Base-by-base conservation (phyloP, 2,113 vertebrate species). In the Pycnonotus jocosus region DNA sequence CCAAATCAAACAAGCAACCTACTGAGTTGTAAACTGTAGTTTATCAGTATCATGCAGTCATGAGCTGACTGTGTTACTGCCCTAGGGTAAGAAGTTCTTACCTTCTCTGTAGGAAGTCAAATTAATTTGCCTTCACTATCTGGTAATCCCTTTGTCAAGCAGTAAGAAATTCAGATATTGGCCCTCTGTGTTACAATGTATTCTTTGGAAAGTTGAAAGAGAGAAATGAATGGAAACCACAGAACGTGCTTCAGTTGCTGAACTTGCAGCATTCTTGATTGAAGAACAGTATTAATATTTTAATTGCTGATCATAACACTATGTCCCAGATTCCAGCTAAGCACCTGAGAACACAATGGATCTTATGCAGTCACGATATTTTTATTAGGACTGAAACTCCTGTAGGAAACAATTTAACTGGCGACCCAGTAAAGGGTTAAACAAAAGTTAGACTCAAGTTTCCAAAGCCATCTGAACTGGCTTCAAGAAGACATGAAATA, bases 401-500 rank as follows among this genome's bases (percentile, higher is more conserved):
- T 51, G 35, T 16, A 81, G 88, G 65, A 68, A 88, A 74, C 31
- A 31, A 8, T 73, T 89, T 58, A 57, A 69, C 19, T 27, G 40
- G 21, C 21, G 25, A 37, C 35, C 16, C 24, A 94, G 40, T 48
- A 81, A 94, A 90, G 71, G 83, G 74, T 96, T 97, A 97, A 97
- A 92, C 40, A 78, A 78, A 96, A 96, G 86, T 87, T 94, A 92
- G 74, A 94, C 81, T 81, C 48, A 87, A 74, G 83, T 96, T 97
- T 95, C 95, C 81, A 94, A 94, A 96, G 83, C 68, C 78, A 95
- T 96, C 70, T 97, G 96, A 98, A 98, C 92, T 96, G 96, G 88
- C 93, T 96, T 98, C 94, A 96, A 95, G 96, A 96, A 95, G 95
- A 96, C 96, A 91, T 54, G 94, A 97, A 98, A 97, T 96, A 97